A percentile compares a stretch with the other conserved stretches of the same genome.
Conservation (phyloP, 2,888 invertebrate genomes). For the Diplolepis rosae region DNA sequence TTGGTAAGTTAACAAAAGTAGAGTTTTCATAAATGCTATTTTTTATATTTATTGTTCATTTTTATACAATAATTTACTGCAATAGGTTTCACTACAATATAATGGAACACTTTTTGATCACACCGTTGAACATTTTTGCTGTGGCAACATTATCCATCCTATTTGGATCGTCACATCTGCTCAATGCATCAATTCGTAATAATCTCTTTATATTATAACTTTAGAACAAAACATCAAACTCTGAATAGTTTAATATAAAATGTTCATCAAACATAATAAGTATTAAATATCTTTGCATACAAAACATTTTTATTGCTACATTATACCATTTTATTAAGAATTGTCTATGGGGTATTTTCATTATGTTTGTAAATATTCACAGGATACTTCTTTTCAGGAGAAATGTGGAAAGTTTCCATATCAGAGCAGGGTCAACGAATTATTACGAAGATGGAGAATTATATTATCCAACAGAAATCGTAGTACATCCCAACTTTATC, state of each 20-base stretch:
- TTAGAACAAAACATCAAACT: too few relatives aligned
- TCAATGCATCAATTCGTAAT: slow-evolving; percentile 57
- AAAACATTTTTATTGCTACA: too few relatives aligned
- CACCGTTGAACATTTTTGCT: slow-evolving; percentile 58
- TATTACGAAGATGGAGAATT: slow-evolving; percentile 54
- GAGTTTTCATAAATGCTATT: not conserved
- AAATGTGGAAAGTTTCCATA: slow-evolving; percentile 48
- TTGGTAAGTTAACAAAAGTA: slow-evolving; percentile 46
- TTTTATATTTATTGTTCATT: too few relatives aligned
- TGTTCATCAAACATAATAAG: too few relatives aligned
- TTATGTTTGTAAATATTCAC: too few relatives aligned
- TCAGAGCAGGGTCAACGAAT: slow-evolving; percentile 53
- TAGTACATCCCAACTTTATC: slow-evolving; percentile 56
- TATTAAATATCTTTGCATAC: too few relatives aligned
- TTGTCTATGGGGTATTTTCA: too few relatives aligned
- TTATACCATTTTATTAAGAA: too few relatives aligned
- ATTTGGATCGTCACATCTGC: slow-evolving; percentile 62
- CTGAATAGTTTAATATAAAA: too few relatives aligned
- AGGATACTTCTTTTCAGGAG: slow-evolving; percentile 48
- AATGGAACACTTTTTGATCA: slow-evolving; percentile 61
- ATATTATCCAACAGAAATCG: slow-evolving; percentile 50
- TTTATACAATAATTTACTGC: not conserved
- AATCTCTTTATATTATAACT: not conserved
- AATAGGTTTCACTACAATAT: slow-evolving; percentile 59
- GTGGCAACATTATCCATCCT: slow-evolving; percentile 55